Evolutionary conservation across 2,888 invertebrate genomes (phyloP).

Genomic region (Neuroscelio doddi): DNA sequence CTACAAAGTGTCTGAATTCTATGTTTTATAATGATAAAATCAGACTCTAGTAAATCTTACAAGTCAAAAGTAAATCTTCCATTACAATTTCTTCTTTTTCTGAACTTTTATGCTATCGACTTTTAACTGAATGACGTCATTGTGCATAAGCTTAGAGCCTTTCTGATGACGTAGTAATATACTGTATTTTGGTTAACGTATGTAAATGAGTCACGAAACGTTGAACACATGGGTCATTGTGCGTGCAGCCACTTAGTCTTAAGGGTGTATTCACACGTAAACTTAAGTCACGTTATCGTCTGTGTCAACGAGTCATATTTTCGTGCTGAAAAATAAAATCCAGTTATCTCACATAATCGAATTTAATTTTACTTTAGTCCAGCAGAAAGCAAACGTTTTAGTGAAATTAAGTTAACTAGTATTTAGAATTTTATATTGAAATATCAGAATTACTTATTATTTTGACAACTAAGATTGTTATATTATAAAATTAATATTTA

Average conservation of each 20-base stretch:
- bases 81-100: not conserved
- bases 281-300: constrained; percentile 1
- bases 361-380: too few species aligned
- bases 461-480: too few species aligned
- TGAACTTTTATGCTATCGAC: not conserved
- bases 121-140: constrained; percentile 7
- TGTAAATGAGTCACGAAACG: constrained; percentile 33
- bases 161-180: not conserved
- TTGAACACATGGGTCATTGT: constrained; percentile 20
- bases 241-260: constrained; percentile 11
- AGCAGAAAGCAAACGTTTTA: too few species aligned
- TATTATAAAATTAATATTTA: too few species aligned
- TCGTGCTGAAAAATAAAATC: not conserved
- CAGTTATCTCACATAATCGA: not conserved
- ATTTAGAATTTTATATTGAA: too few species aligned
- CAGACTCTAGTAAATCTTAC: too few species aligned
- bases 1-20: too few species aligned
- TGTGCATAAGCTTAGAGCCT: not conserved
- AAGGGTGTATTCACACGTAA: constrained; percentile 18
- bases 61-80: too few species aligned
- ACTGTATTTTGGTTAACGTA: constrained; percentile 20
- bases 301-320: constrained; percentile 1
- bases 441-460: too few species aligned
- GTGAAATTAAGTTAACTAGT: too few species aligned
- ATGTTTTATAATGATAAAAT: too few species aligned